A percentile compares a stretch with the other conserved stretches of the same genome.
These are phyloP conservation scores for Enteromius anoplus DNA, from an alignment of 2,797 vertebrate species.

Conservation along the genomic window DNA sequence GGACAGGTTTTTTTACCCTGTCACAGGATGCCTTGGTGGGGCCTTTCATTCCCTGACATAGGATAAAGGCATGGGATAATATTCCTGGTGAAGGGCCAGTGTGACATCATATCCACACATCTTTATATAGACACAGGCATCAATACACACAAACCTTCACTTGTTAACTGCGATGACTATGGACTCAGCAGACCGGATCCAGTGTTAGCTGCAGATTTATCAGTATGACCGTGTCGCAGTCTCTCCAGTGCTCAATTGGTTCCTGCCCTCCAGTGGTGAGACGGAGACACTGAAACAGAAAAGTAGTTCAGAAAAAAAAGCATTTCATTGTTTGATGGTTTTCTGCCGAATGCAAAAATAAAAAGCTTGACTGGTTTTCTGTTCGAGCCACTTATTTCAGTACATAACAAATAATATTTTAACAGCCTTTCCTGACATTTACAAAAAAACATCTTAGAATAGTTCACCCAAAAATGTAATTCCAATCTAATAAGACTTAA, in stretches of 20 bases:
- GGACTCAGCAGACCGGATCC: slow-evolving; percentile 9
- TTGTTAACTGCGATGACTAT: background rate
- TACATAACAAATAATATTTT: background rate
- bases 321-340: background rate
- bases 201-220: background rate
- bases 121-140: background rate
- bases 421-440: background rate
- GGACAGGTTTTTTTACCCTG: background rate
- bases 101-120: background rate
- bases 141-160: slow-evolving; percentile 13
- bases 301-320: background rate
- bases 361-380: background rate
- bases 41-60: background rate
- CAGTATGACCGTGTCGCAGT: background rate
- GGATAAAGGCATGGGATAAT: background rate
- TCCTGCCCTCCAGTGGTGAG: slow-evolving; percentile 7
- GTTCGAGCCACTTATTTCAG: background rate
- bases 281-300: background rate
- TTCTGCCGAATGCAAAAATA: background rate
- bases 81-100: background rate
- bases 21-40: background rate
- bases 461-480: background rate
- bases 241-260: background rate
- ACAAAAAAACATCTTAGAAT: background rate
- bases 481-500: background rate